Evolutionary conservation across 2,888 invertebrate genomes (phyloP), one percentile per base, ranked within the genome.

Genomic region (Erannis defoliaria): DNA sequence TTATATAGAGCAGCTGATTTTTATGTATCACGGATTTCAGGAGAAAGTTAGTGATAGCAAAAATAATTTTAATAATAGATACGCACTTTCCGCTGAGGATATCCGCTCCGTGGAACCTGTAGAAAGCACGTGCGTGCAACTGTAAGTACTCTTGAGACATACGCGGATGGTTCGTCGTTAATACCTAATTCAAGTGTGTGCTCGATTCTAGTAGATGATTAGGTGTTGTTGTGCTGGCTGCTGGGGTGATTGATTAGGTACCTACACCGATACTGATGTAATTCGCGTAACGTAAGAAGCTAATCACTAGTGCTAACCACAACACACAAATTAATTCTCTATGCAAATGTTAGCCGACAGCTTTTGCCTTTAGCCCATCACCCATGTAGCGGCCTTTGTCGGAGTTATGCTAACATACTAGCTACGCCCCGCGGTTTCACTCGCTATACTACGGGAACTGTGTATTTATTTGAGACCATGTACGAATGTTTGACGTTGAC

Each of bases 161-260:
- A 63, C 56, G 45, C 64, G 49, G 66, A 70, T 68, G 70, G 64
- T 62, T 69, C 53, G 66, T 75, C 74, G 75, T 74, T 75, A 75
- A 75, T 74, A 74, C 67, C 73, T 67, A 78, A 75, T 76, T 76
- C 74, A 68, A 65, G 53, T 61, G 56, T 68, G 71, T 42, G 26
- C 35, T 33, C 18, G 35, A 37, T 51, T 21, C 18, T 18, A n/a
- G 26, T 26, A 16, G 21, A 31, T 35, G 35, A 57, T 50, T 50
- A 43, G 26, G 18, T 16, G 10, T 38, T 31, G 16, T 62, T 23
- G 40, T 51, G 31, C 29, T 29, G 12, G 18, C 31, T 51, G 31
- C 29, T 29, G 12, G 18, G 12, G 21, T 35, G 38, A 38, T 38
- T 42, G 19, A 51, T 29, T 31, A 14, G 33, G 23, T 38, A 14